These are phyloP conservation scores for Petrolisthes cinctipes DNA, from an alignment of 2,888 invertebrate genomes.

Conservation along the genomic window DNA sequence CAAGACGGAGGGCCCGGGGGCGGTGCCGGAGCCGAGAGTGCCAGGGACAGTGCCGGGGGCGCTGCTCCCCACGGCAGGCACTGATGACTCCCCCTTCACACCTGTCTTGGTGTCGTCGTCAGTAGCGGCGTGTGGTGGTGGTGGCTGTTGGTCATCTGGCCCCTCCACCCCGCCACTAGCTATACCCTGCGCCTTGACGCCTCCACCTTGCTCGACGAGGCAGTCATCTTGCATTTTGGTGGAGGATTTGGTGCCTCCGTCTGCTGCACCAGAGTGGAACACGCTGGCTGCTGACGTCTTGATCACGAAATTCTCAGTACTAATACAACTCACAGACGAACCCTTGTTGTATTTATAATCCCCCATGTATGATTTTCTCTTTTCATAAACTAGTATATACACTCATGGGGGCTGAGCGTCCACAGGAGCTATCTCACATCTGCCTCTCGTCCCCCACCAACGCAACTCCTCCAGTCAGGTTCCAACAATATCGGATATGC, in stretches of 20 bases:
- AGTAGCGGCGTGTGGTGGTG: constrained; percentile 47
- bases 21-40: constrained; percentile 50
- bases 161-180: constrained; percentile 53
- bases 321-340: constrained; percentile 63
- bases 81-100: constrained; percentile 58
- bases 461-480: constrained; percentile 53
- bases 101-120: constrained; percentile 60
- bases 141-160: constrained; percentile 53
- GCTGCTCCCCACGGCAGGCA: constrained; percentile 50
- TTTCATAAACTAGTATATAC: constrained; percentile 60
- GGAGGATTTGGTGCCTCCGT: constrained; percentile 53
- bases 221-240: constrained; percentile 63
- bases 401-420: constrained; percentile 59
- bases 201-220: constrained; percentile 58
- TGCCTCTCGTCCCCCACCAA: constrained; percentile 59
- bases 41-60: constrained; percentile 56
- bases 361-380: constrained; percentile 61
- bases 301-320: constrained; percentile 59
- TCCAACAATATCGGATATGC: constrained; percentile 64
- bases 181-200: constrained; percentile 55
- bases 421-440: constrained; percentile 61
- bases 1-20: constrained; percentile 56
- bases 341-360: constrained; percentile 64
- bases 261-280: constrained; percentile 60
- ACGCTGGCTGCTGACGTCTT: constrained; percentile 60